Conservation (phyloP, 2,797 vertebrate genomes). For the Xerus rutilus region DNA sequence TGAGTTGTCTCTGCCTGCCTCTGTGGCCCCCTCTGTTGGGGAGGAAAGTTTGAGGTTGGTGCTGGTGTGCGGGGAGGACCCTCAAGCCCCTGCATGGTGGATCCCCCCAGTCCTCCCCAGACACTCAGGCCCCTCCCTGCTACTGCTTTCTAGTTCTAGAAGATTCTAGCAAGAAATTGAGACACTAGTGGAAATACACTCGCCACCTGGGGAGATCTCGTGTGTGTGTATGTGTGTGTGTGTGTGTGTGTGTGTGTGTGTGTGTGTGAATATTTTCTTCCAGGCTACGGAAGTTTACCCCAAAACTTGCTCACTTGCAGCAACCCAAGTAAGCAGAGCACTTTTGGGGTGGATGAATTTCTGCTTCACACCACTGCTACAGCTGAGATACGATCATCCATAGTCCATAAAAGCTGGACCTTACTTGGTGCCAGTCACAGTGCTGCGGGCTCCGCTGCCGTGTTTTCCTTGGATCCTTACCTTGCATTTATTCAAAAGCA, state of each 20-base stretch:
- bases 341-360: neutral
- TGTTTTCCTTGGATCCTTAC: neutral
- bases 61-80: accelerated
- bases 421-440: neutral
- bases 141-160: neutral
- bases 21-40: neutral
- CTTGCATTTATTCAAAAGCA: neutral
- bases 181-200: no score
- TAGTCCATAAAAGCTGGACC: neutral
- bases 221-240: neutral
- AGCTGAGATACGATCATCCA: neutral
- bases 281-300: neutral
- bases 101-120: no score
- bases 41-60: neutral
- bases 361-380: neutral
- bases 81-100: neutral
- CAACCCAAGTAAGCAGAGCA: neutral
- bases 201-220: accelerated
- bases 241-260: neutral
- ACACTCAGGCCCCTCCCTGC: neutral
- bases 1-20: neutral
- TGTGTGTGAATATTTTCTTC: neutral
- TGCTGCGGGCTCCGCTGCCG: neutral
- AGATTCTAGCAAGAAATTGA: neutral
- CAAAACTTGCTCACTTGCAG: neutral